Percentiles rank a stretch among this genome's conserved stretches.
Evolutionary conservation across 2,797 vertebrate genomes (phyloP).

Genomic region (Epinephelus awoara): DNA sequence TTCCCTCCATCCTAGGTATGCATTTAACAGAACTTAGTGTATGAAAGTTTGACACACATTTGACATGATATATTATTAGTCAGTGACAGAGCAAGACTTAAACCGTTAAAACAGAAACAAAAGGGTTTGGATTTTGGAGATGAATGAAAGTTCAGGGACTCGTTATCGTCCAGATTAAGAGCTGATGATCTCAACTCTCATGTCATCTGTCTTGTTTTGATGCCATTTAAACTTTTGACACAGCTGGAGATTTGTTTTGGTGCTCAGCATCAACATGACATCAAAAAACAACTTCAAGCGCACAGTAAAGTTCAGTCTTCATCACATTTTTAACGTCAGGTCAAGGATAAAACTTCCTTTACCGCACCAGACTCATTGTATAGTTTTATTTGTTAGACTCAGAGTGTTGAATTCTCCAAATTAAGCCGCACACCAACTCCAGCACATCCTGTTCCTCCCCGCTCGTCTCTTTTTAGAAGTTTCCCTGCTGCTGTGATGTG

Average conservation of each 20-base stretch:
- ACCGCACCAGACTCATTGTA: not conserved
- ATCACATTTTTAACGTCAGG: not conserved
- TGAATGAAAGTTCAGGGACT: no score
- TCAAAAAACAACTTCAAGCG: not conserved
- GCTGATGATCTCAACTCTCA: not conserved
- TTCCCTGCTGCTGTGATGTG: conserved; percentile 34
- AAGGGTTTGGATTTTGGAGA: no score
- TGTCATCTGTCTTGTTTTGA: not conserved
- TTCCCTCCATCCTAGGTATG: no score
- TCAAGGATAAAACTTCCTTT: not conserved
- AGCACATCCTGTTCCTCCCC: conserved; percentile 1
- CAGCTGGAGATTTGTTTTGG: not conserved
- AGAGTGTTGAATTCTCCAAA: conserved; percentile 23
- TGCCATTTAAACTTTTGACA: not conserved
- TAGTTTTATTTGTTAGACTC: not conserved
- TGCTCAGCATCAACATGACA: conserved; percentile 5
- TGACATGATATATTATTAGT: no score
- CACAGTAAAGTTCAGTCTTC: not conserved
- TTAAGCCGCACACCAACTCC: not conserved
- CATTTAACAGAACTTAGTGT: no score
- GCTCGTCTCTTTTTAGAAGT: conserved; percentile 27
- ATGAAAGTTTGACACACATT: no score
- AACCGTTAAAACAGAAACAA: no score
- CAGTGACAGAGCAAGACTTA: no score
- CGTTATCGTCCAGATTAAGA: not conserved